phyloP scores from a whole-genome alignment of 2,113 vertebrate species.

The Gavialis gangeticus region DNA sequence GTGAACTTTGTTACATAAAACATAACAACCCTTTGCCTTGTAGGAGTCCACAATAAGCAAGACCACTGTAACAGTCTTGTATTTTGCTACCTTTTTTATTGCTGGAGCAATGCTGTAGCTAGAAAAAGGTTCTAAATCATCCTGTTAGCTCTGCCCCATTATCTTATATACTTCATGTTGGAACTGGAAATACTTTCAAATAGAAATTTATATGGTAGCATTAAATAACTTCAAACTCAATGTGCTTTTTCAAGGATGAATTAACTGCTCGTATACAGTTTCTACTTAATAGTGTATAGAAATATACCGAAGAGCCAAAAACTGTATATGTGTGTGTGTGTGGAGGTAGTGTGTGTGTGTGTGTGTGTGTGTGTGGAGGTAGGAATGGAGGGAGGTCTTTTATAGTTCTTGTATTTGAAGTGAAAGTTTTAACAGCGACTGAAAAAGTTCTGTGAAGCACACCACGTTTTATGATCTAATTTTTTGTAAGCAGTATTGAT shows the following conservation, averaged over 20 bases:
- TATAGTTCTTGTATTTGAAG: slow-evolving; percentile 22
- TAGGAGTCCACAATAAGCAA: slow-evolving; percentile 5
- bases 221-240: slow-evolving; percentile 71
- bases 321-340: not conserved
- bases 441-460: slow-evolving; percentile 40
- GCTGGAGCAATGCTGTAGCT: slow-evolving; percentile 27
- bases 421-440: slow-evolving; percentile 23
- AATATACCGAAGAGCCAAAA: slow-evolving; percentile 9
- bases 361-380: not conserved
- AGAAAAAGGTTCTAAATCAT: slow-evolving; percentile 65
- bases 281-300: slow-evolving; percentile 43
- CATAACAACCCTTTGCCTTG: slow-evolving; percentile 5
- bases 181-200: slow-evolving; percentile 66
- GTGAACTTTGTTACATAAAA: slow-evolving; percentile 1
- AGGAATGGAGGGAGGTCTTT: not conserved
- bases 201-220: slow-evolving; percentile 56
- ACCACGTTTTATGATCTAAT: slow-evolving; percentile 47
- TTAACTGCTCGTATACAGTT: slow-evolving; percentile 38
- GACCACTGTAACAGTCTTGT: not conserved
- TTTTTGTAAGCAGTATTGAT: slow-evolving; percentile 43
- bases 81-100: slow-evolving; percentile 48
- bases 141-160: slow-evolving; percentile 59
- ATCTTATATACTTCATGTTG: slow-evolving; percentile 55
- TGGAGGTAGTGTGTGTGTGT: not conserved
- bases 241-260: slow-evolving; percentile 71